Evolutionary conservation across 2,888 invertebrate genomes (phyloP).

Genomic region (Macrosoma leucophasiata): DNA sequence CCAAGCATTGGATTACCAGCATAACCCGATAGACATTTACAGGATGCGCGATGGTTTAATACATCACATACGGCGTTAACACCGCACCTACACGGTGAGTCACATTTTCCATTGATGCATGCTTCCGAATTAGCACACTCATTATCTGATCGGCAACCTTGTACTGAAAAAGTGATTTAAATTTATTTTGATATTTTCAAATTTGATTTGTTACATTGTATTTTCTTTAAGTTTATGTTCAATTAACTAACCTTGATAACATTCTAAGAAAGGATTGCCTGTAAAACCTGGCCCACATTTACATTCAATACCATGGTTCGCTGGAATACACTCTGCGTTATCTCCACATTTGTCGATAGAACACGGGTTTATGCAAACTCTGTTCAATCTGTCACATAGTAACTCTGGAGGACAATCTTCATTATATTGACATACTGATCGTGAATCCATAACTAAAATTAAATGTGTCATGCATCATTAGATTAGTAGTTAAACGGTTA

Average conservation of each 20-base stretch:
- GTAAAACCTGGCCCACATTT: slow-evolving; percentile 82
- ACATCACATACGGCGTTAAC: slow-evolving; percentile 88
- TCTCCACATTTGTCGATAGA: slow-evolving; percentile 86
- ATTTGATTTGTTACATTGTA: too few relatives aligned
- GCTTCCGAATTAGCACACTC: slow-evolving; percentile 85
- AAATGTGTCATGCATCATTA: too few relatives aligned
- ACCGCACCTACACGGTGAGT: slow-evolving; percentile 87
- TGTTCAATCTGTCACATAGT: slow-evolving; percentile 88
- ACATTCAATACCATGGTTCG: slow-evolving; percentile 85
- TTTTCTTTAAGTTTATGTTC: too few relatives aligned
- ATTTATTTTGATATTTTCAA: too few relatives aligned
- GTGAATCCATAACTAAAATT: slow-evolving; percentile 47
- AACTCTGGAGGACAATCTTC: slow-evolving; percentile 93
- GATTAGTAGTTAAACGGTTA: too few relatives aligned
- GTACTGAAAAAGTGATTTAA: slow-evolving; percentile 54
- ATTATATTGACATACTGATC: slow-evolving; percentile 88
- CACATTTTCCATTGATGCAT: slow-evolving; percentile 84
- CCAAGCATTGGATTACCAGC: slow-evolving; percentile 83
- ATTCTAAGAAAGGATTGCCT: slow-evolving; percentile 86
- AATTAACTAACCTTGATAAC: slow-evolving; percentile 72
- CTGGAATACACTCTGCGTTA: slow-evolving; percentile 86
- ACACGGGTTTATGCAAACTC: slow-evolving; percentile 89
- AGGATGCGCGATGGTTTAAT: slow-evolving; percentile 84
- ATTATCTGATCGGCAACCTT: slow-evolving; percentile 82
- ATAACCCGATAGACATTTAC: slow-evolving; percentile 89